Conservation (phyloP, 2,113 vertebrate genomes). For the Gobio gobio region DNA sequence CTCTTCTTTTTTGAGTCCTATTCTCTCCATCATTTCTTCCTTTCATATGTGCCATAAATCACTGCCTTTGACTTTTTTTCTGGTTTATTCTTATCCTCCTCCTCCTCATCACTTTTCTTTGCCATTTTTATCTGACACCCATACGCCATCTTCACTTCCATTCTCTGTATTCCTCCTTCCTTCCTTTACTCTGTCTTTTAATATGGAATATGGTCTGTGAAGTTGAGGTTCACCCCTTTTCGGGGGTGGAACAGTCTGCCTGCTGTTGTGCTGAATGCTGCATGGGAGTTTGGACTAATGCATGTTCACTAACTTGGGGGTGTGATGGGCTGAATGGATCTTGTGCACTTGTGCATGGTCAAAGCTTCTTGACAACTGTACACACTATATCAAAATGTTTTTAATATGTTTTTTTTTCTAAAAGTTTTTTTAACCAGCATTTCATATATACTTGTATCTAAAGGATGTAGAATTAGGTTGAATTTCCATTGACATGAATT, state of each 20-base stretch:
- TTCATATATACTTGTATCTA: neutral
- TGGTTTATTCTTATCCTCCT: conserved; percentile 32
- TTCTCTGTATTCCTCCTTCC: neutral
- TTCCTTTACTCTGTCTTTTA: conserved; percentile 67
- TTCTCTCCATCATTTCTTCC: neutral
- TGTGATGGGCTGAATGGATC: conserved; percentile 11
- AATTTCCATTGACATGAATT: neutral
- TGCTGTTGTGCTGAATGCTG: conserved; percentile 77
- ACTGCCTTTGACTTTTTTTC: neutral
- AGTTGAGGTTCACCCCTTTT: conserved; percentile 65
- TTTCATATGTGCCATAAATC: conserved; percentile 33
- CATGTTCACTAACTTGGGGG: conserved; percentile 71
- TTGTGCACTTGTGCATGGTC: conserved; percentile 68
- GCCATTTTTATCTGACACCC: conserved; percentile 31
- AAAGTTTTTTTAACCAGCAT: neutral
- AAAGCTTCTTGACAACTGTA: conserved; percentile 51
- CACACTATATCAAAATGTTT: neutral
- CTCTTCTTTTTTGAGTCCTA: neutral
- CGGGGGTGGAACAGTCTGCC: conserved; percentile 69
- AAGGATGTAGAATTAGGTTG: neutral
- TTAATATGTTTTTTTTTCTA: neutral
- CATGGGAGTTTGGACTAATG: conserved; percentile 77
- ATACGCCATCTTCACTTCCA: conserved; percentile 7
- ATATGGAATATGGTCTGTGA: conserved; percentile 68
- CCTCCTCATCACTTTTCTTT: conserved; percentile 15